Percentiles rank a stretch among this genome's conserved stretches.
Conservation (phyloP, 1,140 invertebrate species). For the Aphelenchoides besseyi region DNA sequence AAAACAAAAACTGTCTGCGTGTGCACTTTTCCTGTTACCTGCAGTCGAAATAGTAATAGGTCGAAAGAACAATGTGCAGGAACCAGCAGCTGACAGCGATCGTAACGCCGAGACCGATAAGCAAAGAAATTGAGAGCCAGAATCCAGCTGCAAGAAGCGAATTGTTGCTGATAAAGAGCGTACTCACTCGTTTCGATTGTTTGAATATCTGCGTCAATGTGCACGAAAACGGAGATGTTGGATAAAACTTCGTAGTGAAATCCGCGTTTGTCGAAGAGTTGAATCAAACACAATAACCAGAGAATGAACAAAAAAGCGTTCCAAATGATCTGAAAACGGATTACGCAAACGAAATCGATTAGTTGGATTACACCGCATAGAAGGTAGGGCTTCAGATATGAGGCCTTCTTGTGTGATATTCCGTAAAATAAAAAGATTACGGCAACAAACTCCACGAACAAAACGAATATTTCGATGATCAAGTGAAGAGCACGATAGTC, state of each 20-base stretch:
- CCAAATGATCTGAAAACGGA: conserved; percentile 37
- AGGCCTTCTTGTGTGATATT: conserved; percentile 24
- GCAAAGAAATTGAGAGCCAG: conserved; percentile 23
- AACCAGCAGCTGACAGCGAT: conserved; percentile 41
- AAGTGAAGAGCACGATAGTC: background rate
- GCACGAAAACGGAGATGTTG: conserved; percentile 18
- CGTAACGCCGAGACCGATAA: conserved; percentile 22
- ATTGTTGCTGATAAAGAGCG: conserved; percentile 11
- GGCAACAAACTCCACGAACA: conserved; percentile 23
- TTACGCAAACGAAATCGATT: conserved; percentile 15
- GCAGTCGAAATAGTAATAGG: conserved; percentile 35
- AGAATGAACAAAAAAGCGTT: conserved; percentile 35
- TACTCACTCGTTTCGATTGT: background rate
- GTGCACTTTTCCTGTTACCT: background rate
- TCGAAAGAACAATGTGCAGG: conserved; percentile 42
- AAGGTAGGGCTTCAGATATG: conserved; percentile 32
- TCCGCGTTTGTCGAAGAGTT: conserved; percentile 23
- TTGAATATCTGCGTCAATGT: conserved; percentile 9
- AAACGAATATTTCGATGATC: background rate
- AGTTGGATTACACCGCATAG: conserved; percentile 28
- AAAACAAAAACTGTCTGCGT: background rate
- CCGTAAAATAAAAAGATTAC: conserved; percentile 37
- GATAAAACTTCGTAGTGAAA: conserved; percentile 4
- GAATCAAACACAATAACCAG: conserved; percentile 34
- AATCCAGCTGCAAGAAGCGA: conserved; percentile 25